Evolutionary conservation across 2,113 vertebrate species (phyloP), one percentile per base, ranked within the genome.

Genomic region (Morone chrysops): DNA sequence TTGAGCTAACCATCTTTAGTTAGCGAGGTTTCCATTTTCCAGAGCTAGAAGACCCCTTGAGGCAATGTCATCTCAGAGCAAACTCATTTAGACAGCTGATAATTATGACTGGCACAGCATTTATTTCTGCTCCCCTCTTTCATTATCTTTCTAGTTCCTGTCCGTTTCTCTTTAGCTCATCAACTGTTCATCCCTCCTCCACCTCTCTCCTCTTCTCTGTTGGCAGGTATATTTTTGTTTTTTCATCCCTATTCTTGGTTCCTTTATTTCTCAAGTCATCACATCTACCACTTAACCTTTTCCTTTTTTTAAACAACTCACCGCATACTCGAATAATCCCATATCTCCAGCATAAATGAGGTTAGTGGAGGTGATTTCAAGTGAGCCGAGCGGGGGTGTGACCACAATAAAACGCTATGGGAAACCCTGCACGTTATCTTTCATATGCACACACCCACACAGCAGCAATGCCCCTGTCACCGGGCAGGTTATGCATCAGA

Each of bases 401-500:
- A 25, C 12, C 22, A 16, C 45, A 57, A 11, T 16, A 48, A 47
- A 75, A 75, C 2, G 0, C 5, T 8, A 25, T 4, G 16, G 59
- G 16, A 47, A 77, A 57, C 60, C 53, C 45, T 65, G 51, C 6
- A 36, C 16, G 22, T 40, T 38, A 38, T 59, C 36, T 68, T 22
- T 56, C 43, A 25, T 0, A 45, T 4, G 45, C 5, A 43, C 47
- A 62, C 14, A 69, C 70, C 10, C 40, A n/a, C 68, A 65, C 13
- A 31, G 1, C 67, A 72, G 56, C 57, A 4, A 43, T 69, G 61
- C 61, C 50, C 36, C 85, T 43, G 38, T 82, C 83, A 70, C 62
- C 72, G 11, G 63, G 31, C 59, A 80, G 78, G 77, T 78, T 74
- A 40, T 65, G 77, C 67, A 78, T 80, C 86, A 87, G 75, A 74